Percentiles rank a stretch among this genome's conserved stretches.
Evolutionary conservation across 2,113 vertebrate species (phyloP).

Genomic region (Microcebus lehilahytsara): DNA sequence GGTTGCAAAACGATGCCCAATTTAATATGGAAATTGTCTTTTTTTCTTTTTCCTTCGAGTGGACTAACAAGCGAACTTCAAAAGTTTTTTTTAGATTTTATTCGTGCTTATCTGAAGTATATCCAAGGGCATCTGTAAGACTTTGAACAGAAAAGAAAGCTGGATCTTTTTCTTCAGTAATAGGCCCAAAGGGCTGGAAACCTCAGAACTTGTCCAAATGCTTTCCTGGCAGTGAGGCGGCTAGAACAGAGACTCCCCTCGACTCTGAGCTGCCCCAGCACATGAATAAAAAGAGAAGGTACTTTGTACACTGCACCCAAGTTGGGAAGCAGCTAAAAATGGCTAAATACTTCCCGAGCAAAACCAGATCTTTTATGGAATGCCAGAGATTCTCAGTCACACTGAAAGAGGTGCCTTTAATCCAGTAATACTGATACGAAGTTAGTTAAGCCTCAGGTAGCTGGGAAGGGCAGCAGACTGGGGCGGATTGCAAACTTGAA

Average conservation of each 20-base stretch:
- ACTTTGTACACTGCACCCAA: not conserved
- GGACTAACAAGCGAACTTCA: slow-evolving; percentile 65
- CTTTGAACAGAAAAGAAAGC: slow-evolving; percentile 35
- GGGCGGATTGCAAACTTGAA: not conserved
- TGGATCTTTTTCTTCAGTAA: slow-evolving; percentile 15
- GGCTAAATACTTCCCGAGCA: not conserved
- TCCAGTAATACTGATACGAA: not conserved
- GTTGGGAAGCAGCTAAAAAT: not conserved
- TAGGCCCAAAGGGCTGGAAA: not conserved
- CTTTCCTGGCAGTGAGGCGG: not conserved
- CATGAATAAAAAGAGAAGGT: not conserved
- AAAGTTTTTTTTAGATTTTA: slow-evolving; percentile 49
- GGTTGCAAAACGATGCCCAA: slow-evolving; percentile 42
- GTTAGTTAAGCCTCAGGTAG: not conserved
- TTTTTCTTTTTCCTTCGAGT: slow-evolving; percentile 48
- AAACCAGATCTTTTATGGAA: not conserved
- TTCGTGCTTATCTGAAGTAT: slow-evolving; percentile 53
- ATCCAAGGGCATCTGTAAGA: slow-evolving; percentile 46
- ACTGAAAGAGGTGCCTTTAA: accelerated
- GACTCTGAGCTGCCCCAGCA: not conserved
- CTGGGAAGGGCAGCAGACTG: too few species aligned
- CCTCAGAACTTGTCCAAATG: not conserved
- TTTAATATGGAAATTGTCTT: slow-evolving; percentile 68
- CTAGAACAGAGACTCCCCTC: not conserved
- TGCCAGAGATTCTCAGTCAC: not conserved